Conservation (phyloP, 1,140 invertebrate species). For the Penaeus vannamei region DNA sequence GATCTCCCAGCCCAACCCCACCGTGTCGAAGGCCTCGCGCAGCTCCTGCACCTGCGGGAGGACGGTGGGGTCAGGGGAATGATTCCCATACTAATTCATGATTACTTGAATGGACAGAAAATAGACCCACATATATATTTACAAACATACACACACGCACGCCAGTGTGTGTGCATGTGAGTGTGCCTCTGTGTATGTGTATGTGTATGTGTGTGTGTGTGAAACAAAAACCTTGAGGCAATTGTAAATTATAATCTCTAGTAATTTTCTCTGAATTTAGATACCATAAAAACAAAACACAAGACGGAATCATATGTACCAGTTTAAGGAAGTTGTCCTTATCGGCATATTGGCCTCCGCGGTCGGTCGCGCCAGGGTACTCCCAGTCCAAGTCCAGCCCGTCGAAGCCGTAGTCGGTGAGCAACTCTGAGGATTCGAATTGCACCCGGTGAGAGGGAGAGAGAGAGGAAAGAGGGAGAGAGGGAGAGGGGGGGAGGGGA, state of each 20-base stretch:
- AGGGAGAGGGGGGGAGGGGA: too few species aligned
- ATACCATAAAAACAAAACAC: too few species aligned
- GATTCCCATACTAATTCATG: neutral
- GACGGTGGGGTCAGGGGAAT: neutral
- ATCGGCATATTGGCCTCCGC: conserved; percentile 85
- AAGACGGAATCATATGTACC: conserved; percentile 72
- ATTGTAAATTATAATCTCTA: too few species aligned
- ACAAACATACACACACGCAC: too few species aligned
- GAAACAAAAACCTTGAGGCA: too few species aligned
- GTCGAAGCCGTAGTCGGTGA: conserved; percentile 74
- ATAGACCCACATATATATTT: neutral
- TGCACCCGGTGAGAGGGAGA: conserved; percentile 71
- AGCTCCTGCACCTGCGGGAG: conserved; percentile 73
- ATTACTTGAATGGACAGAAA: neutral
- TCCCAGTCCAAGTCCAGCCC: too few species aligned
- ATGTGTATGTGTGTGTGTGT: too few species aligned
- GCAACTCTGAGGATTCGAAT: conserved; percentile 73
- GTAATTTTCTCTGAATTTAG: too few species aligned
- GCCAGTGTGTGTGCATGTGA: too few species aligned
- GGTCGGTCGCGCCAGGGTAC: conserved; percentile 73
- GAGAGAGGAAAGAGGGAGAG: too few species aligned
- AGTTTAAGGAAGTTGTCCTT: conserved; percentile 79
- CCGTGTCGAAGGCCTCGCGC: conserved; percentile 83
- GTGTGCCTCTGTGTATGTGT: too few species aligned
- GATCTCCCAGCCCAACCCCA: conserved; percentile 84